Base-by-base conservation (phyloP, 2,113 vertebrate genomes). In the Piliocolobus tephrosceles region DNA sequence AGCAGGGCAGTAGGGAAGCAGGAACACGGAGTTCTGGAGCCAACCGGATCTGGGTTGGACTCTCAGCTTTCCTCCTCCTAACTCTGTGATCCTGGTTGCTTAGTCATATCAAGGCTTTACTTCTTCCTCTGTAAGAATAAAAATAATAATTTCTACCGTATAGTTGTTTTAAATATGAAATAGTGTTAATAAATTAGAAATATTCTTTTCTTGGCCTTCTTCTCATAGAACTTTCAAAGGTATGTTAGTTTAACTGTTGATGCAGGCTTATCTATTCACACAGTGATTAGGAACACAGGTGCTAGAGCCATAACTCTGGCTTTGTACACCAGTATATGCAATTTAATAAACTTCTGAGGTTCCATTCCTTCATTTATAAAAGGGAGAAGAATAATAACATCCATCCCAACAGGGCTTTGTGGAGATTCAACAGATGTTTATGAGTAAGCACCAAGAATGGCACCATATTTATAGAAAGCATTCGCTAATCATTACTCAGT, bases 1-100 rank as follows among this genome's bases (percentile, higher is more conserved):
- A 58, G 47, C 23, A 5, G 45, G 45, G 1, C 8, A 0, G 8
- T 32, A 7, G 35, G 38, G 10, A 0, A 0, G 38, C 1, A 8
- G 40, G 30, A 25, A 14, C 18, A 2, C 1, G 2, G 50, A 40
- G 9, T 68, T 38, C 3, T 13, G 35, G 72, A 0, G 13, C 22
- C 18, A 35, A 11, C 35, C 5, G 3, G 4, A 6, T 11, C 35
- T 23, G 12, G 22, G 35, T 5, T 38, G 25, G 57, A 8, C 8
- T 14, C 40, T 75, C 55, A 18, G 73, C 90, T 76, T 47, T 18
- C 0, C 35, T n/a, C 8, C 45, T 76, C 57, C 75, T 66, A 3
- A 14, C 23, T 79, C 50, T 23, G 35, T 5, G 72, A 38, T 3
- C 17, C 66, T 43, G 17, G 16, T 45, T 1, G 14, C 40, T 20